Conservation (phyloP, 2,113 vertebrate genomes). For the Mixornis gularis region DNA sequence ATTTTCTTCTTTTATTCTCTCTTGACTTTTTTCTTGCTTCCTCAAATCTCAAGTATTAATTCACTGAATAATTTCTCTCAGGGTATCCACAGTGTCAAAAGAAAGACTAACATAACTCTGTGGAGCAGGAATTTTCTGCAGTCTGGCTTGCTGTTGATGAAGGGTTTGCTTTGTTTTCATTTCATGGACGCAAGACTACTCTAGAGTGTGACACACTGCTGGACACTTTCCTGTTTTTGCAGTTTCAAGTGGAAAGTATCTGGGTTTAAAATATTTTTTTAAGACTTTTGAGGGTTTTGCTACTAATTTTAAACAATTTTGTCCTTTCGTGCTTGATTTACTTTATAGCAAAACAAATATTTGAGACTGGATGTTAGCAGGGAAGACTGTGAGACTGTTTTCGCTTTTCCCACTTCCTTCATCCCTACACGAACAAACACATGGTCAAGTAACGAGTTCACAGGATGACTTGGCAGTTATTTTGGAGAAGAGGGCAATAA, state of each 20-base stretch:
- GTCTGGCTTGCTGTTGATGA: not conserved
- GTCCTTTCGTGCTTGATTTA: not conserved
- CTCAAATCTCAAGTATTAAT: conserved; percentile 18
- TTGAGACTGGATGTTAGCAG: not conserved
- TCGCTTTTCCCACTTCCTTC: not conserved
- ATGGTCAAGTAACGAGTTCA: not conserved
- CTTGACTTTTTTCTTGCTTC: not conserved
- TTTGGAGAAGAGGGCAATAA: not conserved
- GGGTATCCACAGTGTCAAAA: not conserved
- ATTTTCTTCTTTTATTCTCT: not conserved
- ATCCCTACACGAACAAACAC: not conserved
- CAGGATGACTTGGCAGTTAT: not conserved
- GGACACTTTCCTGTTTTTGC: not conserved
- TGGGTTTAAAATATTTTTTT: not conserved
- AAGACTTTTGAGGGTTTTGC: not conserved
- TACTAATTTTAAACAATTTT: not conserved
- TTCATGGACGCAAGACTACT: not conserved
- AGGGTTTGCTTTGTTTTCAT: not conserved
- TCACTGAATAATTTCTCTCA: not conserved
- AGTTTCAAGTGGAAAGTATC: not conserved
- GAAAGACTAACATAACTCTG: not conserved
- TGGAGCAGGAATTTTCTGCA: not conserved
- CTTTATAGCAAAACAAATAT: not conserved
- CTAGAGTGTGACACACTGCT: not conserved
- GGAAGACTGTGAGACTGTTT: not conserved